Evolutionary conservation across 2,888 invertebrate genomes (phyloP).

Genomic region (Cheilosia impressa): DNA sequence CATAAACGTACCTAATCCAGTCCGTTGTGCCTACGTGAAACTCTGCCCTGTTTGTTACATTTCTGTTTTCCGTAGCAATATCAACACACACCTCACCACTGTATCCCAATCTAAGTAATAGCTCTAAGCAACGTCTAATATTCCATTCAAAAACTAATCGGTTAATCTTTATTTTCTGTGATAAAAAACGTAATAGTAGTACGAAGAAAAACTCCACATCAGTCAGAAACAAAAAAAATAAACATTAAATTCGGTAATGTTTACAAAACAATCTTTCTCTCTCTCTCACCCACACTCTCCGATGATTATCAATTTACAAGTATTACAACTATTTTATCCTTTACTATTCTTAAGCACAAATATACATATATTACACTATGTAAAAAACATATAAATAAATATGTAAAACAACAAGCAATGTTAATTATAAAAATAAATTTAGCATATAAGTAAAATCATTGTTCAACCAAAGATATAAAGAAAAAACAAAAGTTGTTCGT

Average conservation of each 20-base stretch:
- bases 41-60: neutral
- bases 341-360: constrained; percentile 72
- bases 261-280: constrained; percentile 8
- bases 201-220: constrained; percentile 8
- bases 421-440: constrained; percentile 53
- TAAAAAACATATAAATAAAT: constrained; percentile 22
- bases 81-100: neutral
- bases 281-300: constrained; percentile 32
- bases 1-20: too few relatives aligned
- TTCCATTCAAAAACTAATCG: constrained; percentile 39
- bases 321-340: constrained; percentile 72
- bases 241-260: constrained; percentile 1
- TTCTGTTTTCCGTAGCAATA: neutral
- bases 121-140: constrained; percentile 52
- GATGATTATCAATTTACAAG: constrained; percentile 69
- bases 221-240: constrained; percentile 36
- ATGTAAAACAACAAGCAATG: constrained; percentile 60
- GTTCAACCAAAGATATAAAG: constrained; percentile 70
- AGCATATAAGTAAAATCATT: constrained; percentile 59
- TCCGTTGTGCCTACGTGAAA: too few relatives aligned
- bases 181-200: constrained; percentile 45
- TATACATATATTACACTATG: constrained; percentile 34
- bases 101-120: constrained; percentile 33
- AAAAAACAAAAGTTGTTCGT: constrained; percentile 32
- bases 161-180: constrained; percentile 71